Evolutionary conservation across 2,888 invertebrate species (phyloP).

Genomic region (Microctonus hyperodae): DNA sequence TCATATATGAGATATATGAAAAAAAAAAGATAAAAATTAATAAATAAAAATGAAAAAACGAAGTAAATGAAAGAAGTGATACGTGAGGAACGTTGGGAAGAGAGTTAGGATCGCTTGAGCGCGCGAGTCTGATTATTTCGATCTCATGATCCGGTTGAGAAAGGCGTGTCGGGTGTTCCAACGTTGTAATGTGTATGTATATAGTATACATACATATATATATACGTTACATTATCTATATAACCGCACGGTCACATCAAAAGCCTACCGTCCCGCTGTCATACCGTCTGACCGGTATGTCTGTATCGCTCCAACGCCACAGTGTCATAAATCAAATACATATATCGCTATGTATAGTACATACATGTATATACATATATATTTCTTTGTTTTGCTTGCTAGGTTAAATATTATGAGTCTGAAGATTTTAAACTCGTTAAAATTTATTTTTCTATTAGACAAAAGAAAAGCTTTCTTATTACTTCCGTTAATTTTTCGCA

Average conservation of each 20-base stretch:
- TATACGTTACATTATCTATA: slow-evolving; percentile 8
- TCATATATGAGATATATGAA: not conserved
- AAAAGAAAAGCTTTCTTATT: not conserved
- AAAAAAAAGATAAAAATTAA: not conserved
- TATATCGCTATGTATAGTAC: slow-evolving; percentile 29
- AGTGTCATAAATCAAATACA: slow-evolving; percentile 52
- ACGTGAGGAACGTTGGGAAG: slow-evolving; percentile 18
- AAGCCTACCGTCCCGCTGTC: slow-evolving; percentile 41
- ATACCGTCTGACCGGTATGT: slow-evolving; percentile 42
- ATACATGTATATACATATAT: slow-evolving; percentile 22
- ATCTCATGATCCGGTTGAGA: slow-evolving; percentile 21
- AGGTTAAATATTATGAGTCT: slow-evolving; percentile 39
- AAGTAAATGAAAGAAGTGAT: not conserved
- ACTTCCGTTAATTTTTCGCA: no score
- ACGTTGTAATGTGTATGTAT: slow-evolving; percentile 14
- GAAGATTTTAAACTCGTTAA: slow-evolving; percentile 23
- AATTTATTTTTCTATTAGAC: slow-evolving; percentile 19
- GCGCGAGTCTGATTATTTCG: slow-evolving; percentile 18
- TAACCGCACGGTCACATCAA: slow-evolving; percentile 38
- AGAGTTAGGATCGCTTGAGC: slow-evolving; percentile 8
- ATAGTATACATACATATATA: slow-evolving; percentile 5
- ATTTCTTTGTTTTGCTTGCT: slow-evolving; percentile 55
- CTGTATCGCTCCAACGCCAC: slow-evolving; percentile 38
- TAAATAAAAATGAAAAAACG: not conserved
- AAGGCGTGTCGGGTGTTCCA: slow-evolving; percentile 33